Conservation (phyloP, 2,888 invertebrate genomes). For the Volucella inflata region DNA sequence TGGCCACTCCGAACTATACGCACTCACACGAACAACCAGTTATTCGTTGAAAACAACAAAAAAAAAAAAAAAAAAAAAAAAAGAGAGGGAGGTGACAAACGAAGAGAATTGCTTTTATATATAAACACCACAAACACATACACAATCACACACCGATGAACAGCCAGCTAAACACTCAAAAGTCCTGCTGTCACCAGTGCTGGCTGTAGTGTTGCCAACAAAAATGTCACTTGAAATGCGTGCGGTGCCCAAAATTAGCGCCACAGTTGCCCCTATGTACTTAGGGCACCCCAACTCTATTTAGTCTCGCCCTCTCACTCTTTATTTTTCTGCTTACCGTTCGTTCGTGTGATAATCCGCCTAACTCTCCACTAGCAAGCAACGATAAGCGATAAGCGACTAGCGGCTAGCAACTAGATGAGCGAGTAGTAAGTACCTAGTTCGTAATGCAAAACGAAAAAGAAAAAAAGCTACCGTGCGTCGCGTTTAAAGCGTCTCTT, state of each 20-base stretch:
- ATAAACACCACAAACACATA: slow-evolving; percentile 36
- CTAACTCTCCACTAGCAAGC: too few species aligned
- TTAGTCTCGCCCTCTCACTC: slow-evolving; percentile 60
- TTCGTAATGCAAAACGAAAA: slow-evolving; percentile 2
- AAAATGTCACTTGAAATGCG: slow-evolving; percentile 73
- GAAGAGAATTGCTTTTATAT: slow-evolving; percentile 64
- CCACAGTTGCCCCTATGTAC: slow-evolving; percentile 19
- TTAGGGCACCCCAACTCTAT: slow-evolving; percentile 13
- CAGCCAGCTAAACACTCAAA: slow-evolving; percentile 45
- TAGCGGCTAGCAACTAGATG: too few species aligned
- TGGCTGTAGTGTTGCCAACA: slow-evolving; percentile 47
- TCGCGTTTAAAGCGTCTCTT: slow-evolving; percentile 70
- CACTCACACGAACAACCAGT: slow-evolving; percentile 64
- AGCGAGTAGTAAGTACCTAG: neutral
- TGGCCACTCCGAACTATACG: slow-evolving; percentile 43
- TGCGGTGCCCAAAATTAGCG: slow-evolving; percentile 32
- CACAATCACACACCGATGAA: slow-evolving; percentile 5
- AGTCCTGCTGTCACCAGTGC: slow-evolving; percentile 66
- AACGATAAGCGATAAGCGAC: too few species aligned
- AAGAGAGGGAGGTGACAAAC: slow-evolving; percentile 71
- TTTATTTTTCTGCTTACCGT: slow-evolving; percentile 20
- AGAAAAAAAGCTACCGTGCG: slow-evolving; percentile 58
- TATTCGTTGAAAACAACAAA: slow-evolving; percentile 24
- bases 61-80: neutral
- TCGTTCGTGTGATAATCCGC: slow-evolving; percentile 36